Evolutionary conservation across 2,113 vertebrate species (phyloP), one percentile per base, ranked within the genome.

Genomic region (Haemorhous mexicanus): DNA sequence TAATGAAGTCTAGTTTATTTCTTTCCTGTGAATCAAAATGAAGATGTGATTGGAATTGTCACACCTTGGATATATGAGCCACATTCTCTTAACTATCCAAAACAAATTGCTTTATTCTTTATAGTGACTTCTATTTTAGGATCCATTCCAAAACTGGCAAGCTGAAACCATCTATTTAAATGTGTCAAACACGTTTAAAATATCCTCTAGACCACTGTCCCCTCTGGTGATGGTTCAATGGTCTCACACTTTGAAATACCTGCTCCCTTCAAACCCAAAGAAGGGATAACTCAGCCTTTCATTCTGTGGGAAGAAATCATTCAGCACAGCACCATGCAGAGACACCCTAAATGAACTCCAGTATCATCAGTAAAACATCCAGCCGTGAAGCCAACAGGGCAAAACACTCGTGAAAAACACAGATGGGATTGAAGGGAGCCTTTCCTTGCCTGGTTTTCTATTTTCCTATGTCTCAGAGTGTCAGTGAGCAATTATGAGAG

Each of bases 51-150:
- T 90, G 79, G 76, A 93, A 93, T 84, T 88, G 79, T 84, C 78
- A 86, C 64, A 90, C 82, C 47, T 93, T 66, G 63, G 46, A 50
- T 90, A 53, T 63, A 78, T 46, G 72, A 92, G 56, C 41, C 74
- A 94, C 39, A 84, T 68, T 89, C 61, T 90, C 66, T 84, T 90
- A 93, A 94, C 90, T 76, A 87, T 77, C 30, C 63, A 35, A 90
- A 96, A 35, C 69, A 90, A 94, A 96, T 89, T 84, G 56, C 33
- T 81, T 86, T 90, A 93, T 90, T 93, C 62, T 88, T 87, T 95
- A 82, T 53, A 84, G 72, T 90, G 80, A 76, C 11, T 0, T 94
- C 68, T 87, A 89, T 89, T 94, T 95, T 82, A 79, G 58, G 32
- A 93, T 28, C 32, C 28, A 21, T 93, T 95, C 90, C 69, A 79